Evolutionary conservation across 2,888 invertebrate genomes (phyloP).

Genomic region (Chelonus formosanus): DNA sequence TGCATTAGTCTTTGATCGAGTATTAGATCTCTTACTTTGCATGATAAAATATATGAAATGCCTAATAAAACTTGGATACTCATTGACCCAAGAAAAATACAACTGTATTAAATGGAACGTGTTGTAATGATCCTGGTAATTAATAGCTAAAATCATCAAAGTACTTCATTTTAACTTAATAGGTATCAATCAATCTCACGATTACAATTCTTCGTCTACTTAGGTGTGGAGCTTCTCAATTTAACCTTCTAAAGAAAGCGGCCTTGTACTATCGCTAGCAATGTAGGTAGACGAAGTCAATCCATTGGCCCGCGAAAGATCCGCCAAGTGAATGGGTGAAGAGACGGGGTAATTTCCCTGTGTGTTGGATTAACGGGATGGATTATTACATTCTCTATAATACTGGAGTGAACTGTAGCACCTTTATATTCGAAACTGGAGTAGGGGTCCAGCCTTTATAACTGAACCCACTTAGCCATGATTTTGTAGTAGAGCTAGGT

Average conservation of each 20-base stretch:
- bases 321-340: constrained; percentile 48
- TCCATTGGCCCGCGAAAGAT: constrained; percentile 42
- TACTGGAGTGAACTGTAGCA: constrained; percentile 34
- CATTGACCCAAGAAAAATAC: no score
- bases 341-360: constrained; percentile 26
- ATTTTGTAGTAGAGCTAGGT: constrained; percentile 58
- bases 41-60: no score
- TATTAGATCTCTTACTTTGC: no score
- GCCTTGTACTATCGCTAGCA: constrained; percentile 40
- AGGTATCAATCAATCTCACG: no score
- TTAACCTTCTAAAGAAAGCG: constrained; percentile 38
- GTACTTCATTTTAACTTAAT: no score
- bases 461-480: constrained; percentile 53
- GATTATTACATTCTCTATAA: constrained; percentile 47
- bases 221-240: background rate
- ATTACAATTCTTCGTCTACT: no score
- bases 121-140: background rate
- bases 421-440: constrained; percentile 34
- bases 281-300: constrained; percentile 21
- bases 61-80: no score
- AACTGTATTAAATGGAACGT: no score
- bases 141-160: no score
- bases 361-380: constrained; percentile 33
- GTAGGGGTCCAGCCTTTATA: constrained; percentile 62
- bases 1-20: no score